Conservation (phyloP, 2,888 invertebrate species). For the Eupelmus urozonus region DNA sequence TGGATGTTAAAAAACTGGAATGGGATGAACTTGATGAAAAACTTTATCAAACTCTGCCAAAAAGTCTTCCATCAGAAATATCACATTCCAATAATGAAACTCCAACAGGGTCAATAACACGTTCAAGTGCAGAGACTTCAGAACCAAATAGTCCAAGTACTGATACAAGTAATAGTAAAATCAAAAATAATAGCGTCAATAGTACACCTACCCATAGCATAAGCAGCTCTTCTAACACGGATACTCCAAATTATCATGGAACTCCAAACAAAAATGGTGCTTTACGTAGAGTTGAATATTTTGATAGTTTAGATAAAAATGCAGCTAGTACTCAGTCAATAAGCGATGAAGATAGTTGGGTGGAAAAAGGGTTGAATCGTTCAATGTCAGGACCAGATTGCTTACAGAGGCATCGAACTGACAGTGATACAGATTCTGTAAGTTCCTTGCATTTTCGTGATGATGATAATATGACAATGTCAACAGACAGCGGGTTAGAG, state of each 20-base stretch:
- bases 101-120: slow-evolving; percentile 63
- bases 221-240: slow-evolving; percentile 74
- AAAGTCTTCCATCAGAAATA: slow-evolving; percentile 80
- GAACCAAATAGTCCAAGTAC: slow-evolving; percentile 67
- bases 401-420: slow-evolving; percentile 78
- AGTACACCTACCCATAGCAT: slow-evolving; percentile 75
- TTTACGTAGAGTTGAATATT: slow-evolving; percentile 73
- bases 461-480: slow-evolving; percentile 75
- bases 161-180: slow-evolving; percentile 61
- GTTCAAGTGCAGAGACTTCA: slow-evolving; percentile 67
- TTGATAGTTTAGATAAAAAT: slow-evolving; percentile 76
- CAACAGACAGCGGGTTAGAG: slow-evolving; percentile 75
- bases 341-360: slow-evolving; percentile 79
- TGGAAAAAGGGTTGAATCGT: slow-evolving; percentile 78
- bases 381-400: slow-evolving; percentile 82
- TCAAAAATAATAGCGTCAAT: slow-evolving; percentile 65
- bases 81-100: slow-evolving; percentile 75
- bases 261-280: slow-evolving; percentile 75
- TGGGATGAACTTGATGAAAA: slow-evolving; percentile 86
- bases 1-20: slow-evolving; percentile 82
- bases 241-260: slow-evolving; percentile 73
- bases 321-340: slow-evolving; percentile 73
- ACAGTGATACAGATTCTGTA: slow-evolving; percentile 75
- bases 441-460: slow-evolving; percentile 74
- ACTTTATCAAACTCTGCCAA: slow-evolving; percentile 85